Conservation (phyloP, 1,140 invertebrate species). For the Holcopasites calliopsidis region DNA sequence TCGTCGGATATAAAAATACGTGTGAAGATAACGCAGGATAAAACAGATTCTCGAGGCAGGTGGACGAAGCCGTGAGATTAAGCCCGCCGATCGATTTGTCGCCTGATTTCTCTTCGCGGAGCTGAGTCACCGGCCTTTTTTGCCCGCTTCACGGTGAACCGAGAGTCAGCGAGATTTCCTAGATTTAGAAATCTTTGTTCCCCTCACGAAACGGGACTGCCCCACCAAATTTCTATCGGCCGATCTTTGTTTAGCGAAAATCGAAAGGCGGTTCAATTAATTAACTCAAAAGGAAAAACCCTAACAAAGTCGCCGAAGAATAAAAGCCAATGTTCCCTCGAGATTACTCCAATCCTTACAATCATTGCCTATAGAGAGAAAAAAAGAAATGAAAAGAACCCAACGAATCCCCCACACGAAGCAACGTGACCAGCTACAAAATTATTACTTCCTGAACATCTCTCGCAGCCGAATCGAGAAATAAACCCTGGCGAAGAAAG, state of each 20-base stretch:
- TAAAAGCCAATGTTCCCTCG: too few species aligned
- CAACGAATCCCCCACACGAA: not conserved
- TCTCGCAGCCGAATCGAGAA: not conserved
- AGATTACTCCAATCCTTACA: too few species aligned
- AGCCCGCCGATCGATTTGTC: constrained; percentile 58
- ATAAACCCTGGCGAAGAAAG: not conserved
- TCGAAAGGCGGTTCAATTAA: not conserved
- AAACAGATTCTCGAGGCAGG: constrained; percentile 5
- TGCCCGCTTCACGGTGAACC: constrained; percentile 61
- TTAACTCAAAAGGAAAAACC: constrained; percentile 4
- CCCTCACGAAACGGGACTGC: not conserved
- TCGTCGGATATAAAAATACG: too few species aligned
- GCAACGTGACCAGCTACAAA: too few species aligned
- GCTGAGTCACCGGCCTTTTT: constrained; percentile 67
- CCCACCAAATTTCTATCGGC: not conserved
- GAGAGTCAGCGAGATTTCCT: constrained; percentile 63
- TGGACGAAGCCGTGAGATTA: constrained; percentile 23
- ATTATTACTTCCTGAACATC: too few species aligned
- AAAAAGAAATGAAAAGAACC: not conserved
- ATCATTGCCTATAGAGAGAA: not conserved
- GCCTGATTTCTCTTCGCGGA: constrained; percentile 65
- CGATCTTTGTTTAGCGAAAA: not conserved
- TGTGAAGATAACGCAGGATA: not conserved
- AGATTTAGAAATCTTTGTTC: constrained; percentile 63
- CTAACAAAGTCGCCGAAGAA: too few species aligned